These are phyloP conservation scores for Alces alces DNA, from an alignment of 2,113 vertebrate genomes.

Conservation along the genomic window DNA sequence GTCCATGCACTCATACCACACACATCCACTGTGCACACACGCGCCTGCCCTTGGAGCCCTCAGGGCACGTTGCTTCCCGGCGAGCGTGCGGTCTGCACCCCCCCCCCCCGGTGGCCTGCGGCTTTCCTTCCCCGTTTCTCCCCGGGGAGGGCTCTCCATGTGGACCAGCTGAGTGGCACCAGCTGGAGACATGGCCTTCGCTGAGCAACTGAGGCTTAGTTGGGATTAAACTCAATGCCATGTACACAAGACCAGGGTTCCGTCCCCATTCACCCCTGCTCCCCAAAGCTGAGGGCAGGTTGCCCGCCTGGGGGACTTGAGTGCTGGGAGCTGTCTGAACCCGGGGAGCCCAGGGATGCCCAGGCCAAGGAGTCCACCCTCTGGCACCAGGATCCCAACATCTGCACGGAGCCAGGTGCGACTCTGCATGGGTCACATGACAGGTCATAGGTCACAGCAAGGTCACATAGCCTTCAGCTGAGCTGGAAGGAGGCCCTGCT, in stretches of 20 bases:
- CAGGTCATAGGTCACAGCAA: background rate
- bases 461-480: background rate
- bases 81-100: accelerated
- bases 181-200: accelerated
- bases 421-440: accelerated
- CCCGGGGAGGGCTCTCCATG: background rate
- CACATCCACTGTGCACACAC: background rate
- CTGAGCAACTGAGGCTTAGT: background rate
- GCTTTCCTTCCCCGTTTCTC: background rate
- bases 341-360: too few relatives aligned
- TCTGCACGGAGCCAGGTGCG: background rate
- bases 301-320: background rate
- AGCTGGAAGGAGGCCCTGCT: background rate
- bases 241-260: background rate
- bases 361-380: background rate
- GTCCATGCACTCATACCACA: background rate
- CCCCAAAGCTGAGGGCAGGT: background rate
- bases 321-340: accelerated
- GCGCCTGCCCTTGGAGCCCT: background rate
- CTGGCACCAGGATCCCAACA: background rate
- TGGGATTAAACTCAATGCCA: background rate
- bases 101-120: accelerated
- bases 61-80: background rate
- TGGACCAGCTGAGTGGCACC: background rate
- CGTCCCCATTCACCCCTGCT: accelerated